These are phyloP conservation scores for Phrynosoma blainvillii DNA, from an alignment of 2,113 vertebrate genomes.

Conservation along the genomic window DNA sequence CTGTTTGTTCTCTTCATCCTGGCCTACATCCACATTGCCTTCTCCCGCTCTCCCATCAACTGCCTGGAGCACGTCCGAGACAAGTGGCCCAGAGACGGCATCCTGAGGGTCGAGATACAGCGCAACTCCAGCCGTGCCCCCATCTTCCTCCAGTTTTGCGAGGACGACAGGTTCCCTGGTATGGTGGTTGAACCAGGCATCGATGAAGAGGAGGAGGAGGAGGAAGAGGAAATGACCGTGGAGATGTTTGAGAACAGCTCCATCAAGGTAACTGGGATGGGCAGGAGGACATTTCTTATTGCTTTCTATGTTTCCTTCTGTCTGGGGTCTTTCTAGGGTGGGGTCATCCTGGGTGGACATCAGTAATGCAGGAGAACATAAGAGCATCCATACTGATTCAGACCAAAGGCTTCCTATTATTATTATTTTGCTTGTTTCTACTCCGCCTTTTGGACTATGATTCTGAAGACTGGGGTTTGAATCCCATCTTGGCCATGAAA, in stretches of 20 bases:
- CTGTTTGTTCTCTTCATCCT: conserved; percentile 96
- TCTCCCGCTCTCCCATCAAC: conserved; percentile 96
- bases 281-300: neutral
- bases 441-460: too few relatives aligned
- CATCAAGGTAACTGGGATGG: conserved; percentile 62
- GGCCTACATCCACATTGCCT: conserved; percentile 97
- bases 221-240: conserved; percentile 91
- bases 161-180: conserved; percentile 76
- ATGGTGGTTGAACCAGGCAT: conserved; percentile 73
- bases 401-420: too few relatives aligned
- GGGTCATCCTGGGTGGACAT: too few relatives aligned
- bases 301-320: neutral
- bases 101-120: conserved; percentile 94
- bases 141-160: conserved; percentile 93
- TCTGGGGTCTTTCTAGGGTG: too few relatives aligned
- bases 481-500: too few relatives aligned
- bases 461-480: too few relatives aligned
- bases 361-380: too few relatives aligned
- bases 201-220: conserved; percentile 83
- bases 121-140: conserved; percentile 90
- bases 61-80: conserved; percentile 95
- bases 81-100: conserved; percentile 92
- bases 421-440: too few relatives aligned
- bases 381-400: too few relatives aligned
- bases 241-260: conserved; percentile 95